These are phyloP conservation scores for Zaprionus capensis DNA, from an alignment of 1,140 invertebrate genomes.

Conservation along the genomic window DNA sequence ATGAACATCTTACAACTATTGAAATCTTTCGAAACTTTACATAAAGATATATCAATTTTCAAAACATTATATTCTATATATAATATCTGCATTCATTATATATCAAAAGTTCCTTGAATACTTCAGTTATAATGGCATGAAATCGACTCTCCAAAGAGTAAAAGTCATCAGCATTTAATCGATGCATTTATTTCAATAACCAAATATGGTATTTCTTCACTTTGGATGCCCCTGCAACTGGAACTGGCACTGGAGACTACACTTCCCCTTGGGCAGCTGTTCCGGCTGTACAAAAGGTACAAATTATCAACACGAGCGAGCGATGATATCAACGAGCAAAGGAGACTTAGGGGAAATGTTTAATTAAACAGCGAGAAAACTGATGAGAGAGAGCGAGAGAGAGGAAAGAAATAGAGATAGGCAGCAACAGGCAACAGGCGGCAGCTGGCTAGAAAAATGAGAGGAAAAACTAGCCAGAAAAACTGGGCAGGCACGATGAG, in stretches of 20 bases:
- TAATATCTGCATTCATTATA: not conserved
- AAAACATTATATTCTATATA: not conserved
- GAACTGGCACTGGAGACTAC: not conserved
- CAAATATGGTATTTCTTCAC: not conserved
- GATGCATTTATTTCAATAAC: constrained; percentile 2
- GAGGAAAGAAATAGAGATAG: not conserved
- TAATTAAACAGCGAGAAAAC: constrained; percentile 60
- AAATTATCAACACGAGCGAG: constrained; percentile 54
- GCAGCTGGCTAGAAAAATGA: constrained; percentile 57
- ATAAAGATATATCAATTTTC: not conserved
- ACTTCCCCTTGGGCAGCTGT: constrained; percentile 25
- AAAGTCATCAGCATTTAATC: not conserved
- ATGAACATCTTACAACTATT: not conserved
- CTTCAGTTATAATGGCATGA: not conserved
- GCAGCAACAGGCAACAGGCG: constrained; percentile 20
- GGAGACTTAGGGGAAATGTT: constrained; percentile 43
- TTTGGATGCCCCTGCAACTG: not conserved
- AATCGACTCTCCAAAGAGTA: not conserved
- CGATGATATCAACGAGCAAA: constrained; percentile 29
- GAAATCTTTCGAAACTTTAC: too few relatives aligned
- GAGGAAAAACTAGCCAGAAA: constrained; percentile 34
- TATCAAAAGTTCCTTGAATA: not conserved
- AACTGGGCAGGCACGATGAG: constrained; percentile 24
- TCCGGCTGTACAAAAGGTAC: constrained; percentile 22
- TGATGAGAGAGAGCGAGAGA: not conserved